phyloP scores from a whole-genome alignment of 2,113 vertebrate species.

The Acanthochromis polyacanthus region DNA sequence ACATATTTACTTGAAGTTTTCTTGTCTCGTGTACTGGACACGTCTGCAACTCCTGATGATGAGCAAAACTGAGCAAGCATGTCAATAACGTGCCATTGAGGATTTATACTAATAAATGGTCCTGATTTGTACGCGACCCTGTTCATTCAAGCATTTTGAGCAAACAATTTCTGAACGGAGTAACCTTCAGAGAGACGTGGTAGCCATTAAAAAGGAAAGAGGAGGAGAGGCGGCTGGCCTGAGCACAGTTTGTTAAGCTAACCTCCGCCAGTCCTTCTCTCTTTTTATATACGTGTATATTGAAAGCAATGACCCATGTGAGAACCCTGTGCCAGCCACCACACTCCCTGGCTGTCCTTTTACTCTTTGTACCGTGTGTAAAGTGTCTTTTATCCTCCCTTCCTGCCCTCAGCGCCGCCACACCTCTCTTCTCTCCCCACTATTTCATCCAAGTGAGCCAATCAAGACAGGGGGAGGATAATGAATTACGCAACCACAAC shows the following conservation, averaged over 20 bases:
- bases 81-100: not conserved
- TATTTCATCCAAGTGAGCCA: conserved; percentile 58
- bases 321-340: conserved; percentile 1
- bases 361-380: conserved; percentile 29
- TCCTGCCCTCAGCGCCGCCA: not conserved
- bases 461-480: conserved; percentile 62
- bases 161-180: not conserved
- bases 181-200: conserved; percentile 16
- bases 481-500: conserved; percentile 76
- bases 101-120: not conserved
- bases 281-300: conserved; percentile 7
- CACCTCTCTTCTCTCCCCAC: not conserved
- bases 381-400: conserved; percentile 46
- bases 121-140: not conserved
- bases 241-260: not conserved
- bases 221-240: conserved; percentile 2
- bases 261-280: not conserved
- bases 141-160: conserved; percentile 5
- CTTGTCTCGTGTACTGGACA: conserved; percentile 1
- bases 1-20: conserved; percentile 1
- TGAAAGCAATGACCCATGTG: conserved; percentile 35
- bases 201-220: not conserved
- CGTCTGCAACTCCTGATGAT: not conserved
- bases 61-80: not conserved
- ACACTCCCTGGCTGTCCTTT: conserved; percentile 31